A percentile compares a stretch with the other conserved stretches of the same genome.
Evolutionary conservation across 64 coral and sea anemone genomes (phyloP).

Genomic region (Stichodactyla mertensii): DNA sequence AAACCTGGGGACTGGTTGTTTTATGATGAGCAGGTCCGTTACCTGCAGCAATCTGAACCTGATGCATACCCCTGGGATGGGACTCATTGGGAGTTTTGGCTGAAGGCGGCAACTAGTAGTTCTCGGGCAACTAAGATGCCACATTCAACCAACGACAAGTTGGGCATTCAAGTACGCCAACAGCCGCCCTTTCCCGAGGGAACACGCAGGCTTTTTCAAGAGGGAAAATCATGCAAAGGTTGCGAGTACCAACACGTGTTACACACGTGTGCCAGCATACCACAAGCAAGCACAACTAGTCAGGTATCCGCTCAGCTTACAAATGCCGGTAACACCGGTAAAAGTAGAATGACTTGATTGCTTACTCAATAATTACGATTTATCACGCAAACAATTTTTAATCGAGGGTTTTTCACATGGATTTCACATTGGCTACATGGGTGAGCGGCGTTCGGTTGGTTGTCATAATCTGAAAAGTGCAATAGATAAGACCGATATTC

Average conservation of each 20-base stretch:
- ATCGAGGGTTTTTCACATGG: constrained; percentile 3
- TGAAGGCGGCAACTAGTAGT: background rate
- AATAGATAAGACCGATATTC: background rate
- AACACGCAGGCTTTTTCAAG: constrained; percentile 11
- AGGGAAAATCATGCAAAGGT: no score
- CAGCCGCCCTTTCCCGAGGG: background rate
- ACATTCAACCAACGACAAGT: background rate
- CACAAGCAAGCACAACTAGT: background rate
- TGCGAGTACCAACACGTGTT: no score
- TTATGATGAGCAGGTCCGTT: constrained; percentile 9
- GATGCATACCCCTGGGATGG: constrained; percentile 8
- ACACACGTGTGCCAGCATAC: no score
- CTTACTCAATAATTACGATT: no score
- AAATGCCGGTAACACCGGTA: background rate
- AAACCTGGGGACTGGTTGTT: background rate
- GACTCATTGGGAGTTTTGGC: background rate
- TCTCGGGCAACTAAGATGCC: background rate
- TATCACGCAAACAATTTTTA: background rate
- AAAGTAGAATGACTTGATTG: constrained; percentile 5
- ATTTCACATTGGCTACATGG: constrained; percentile 13
- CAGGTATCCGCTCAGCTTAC: background rate
- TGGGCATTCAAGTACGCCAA: background rate
- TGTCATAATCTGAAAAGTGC: constrained; percentile 24
- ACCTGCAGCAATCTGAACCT: background rate
- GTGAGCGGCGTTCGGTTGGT: background rate